phyloP scores from a whole-genome alignment of 1,140 invertebrate species.

The Ectropis grisescens region DNA sequence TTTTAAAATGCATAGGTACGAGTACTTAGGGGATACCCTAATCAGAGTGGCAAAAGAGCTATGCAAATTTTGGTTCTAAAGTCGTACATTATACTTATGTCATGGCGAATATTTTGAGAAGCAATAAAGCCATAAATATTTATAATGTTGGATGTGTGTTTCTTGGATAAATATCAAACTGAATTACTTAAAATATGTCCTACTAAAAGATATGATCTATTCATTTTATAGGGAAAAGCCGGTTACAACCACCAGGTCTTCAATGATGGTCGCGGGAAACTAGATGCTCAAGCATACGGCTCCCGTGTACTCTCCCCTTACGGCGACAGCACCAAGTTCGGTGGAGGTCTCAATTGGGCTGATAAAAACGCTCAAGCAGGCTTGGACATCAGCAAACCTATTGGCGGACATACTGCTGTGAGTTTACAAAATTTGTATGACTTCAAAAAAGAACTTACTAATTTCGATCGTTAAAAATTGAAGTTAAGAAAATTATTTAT shows the following conservation, averaged over 20 bases:
- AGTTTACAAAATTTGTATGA: conserved; percentile 9
- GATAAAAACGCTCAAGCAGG: conserved; percentile 21
- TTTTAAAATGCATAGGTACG: no score
- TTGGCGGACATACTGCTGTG: conserved; percentile 22
- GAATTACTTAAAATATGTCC: not conserved
- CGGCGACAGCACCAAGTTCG: conserved; percentile 20
- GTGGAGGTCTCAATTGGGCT: conserved; percentile 22
- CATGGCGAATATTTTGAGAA: not conserved
- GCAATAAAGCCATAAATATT: not conserved
- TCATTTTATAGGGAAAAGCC: conserved; percentile 18
- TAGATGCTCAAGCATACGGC: conserved; percentile 24
- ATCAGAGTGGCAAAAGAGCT: no score
- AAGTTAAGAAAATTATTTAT: not conserved
- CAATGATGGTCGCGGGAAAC: conserved; percentile 23
- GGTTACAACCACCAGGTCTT: conserved; percentile 29
- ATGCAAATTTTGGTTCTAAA: no score
- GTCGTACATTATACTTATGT: no score
- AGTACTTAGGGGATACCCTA: no score
- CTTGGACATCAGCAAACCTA: conserved; percentile 22
- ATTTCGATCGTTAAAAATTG: not conserved
- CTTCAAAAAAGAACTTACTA: not conserved
- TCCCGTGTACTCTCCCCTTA: conserved; percentile 18
- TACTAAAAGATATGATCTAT: not conserved
- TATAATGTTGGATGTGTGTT: not conserved
- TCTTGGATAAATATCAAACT: not conserved